Evolutionary conservation across 2,888 invertebrate species (phyloP), one percentile per base, ranked within the genome.

Genomic region (Seira ritae): DNA sequence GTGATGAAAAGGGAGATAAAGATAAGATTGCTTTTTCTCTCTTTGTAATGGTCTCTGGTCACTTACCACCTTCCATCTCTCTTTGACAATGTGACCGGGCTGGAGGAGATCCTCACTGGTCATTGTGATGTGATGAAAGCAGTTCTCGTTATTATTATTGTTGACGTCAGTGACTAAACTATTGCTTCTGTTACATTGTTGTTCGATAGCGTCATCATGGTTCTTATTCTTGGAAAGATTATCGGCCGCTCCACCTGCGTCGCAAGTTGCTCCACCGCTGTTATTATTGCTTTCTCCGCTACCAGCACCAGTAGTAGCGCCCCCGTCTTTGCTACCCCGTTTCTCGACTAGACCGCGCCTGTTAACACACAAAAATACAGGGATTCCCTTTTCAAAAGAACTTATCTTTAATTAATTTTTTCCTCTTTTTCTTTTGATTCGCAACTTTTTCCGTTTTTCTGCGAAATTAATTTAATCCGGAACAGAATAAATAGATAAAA

Each of bases 1-100:
- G n/a, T n/a, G n/a, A n/a, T n/a, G n/a, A n/a, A n/a, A n/a, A n/a
- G n/a, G n/a, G n/a, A n/a, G n/a, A n/a, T n/a, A n/a, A n/a, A n/a
- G n/a, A n/a, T n/a, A n/a, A n/a, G n/a, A n/a, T 42, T 42, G 42
- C 6, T 4, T 42, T 42, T 42, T 42, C 42, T 42, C n/a, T n/a
- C n/a, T n/a, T 42, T 42, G 42, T 10, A 55, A 72, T 23, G 12
- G 15, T 17, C 20, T 37, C 22, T n/a, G 66, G 55, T 23, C 12
- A 91, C 94, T 92, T 90, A 98, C 98, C 90, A 95, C 94, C 96
- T 98, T 99, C 99, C 99, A 99, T 91, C 99, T 92, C 91, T 99
- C 99, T 92, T 98, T 98, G 90, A 99, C 98, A 82, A 98, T 96
- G 92, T 98, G 97, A 72, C 98, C 98, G 50, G 97, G 97, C 92